Percentiles rank a stretch among this genome's conserved stretches.
Conservation (phyloP, 2,113 vertebrate species). For the Bostrychus sinensis region DNA sequence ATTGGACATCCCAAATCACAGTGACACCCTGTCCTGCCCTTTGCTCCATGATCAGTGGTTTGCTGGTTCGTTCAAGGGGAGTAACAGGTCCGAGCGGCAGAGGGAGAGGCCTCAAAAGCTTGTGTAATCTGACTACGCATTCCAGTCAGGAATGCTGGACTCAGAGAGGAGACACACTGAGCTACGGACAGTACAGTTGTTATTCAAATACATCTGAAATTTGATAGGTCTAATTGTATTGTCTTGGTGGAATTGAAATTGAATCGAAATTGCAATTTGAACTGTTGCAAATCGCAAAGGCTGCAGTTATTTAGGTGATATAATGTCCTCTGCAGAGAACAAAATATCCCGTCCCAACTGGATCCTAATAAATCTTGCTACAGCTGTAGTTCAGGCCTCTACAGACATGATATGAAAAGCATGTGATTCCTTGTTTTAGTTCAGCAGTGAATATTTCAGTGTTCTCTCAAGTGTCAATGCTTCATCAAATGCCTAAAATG, state of each 20-base stretch:
- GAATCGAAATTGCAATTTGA: too few relatives aligned
- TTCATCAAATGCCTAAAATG: too few relatives aligned
- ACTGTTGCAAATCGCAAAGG: too few relatives aligned
- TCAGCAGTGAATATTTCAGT: too few relatives aligned
- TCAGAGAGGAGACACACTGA: slow-evolving; percentile 25
- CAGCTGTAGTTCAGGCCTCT: too few relatives aligned
- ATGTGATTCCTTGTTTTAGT: too few relatives aligned
- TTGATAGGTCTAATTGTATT: not conserved
- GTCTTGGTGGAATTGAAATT: not conserved
- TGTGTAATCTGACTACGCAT: slow-evolving; percentile 62
- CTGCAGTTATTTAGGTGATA: too few relatives aligned
- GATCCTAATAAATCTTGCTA: too few relatives aligned
- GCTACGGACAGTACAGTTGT: not conserved
- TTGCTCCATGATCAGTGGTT: slow-evolving; percentile 13
- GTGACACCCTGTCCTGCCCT: slow-evolving; percentile 29
- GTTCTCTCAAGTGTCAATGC: too few relatives aligned
- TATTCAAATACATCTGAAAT: not conserved
- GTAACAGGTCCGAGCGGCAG: slow-evolving; percentile 31
- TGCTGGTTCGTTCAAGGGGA: slow-evolving; percentile 36
- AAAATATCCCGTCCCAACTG: too few relatives aligned
- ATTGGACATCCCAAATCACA: slow-evolving; percentile 43
- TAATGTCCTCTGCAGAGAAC: too few relatives aligned
- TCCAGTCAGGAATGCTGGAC: slow-evolving; percentile 58
- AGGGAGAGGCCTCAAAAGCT: slow-evolving; percentile 56
- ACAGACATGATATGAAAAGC: too few relatives aligned